Evolutionary conservation across 2,113 vertebrate genomes (phyloP).

Genomic region (Dolichotis patagonum): DNA sequence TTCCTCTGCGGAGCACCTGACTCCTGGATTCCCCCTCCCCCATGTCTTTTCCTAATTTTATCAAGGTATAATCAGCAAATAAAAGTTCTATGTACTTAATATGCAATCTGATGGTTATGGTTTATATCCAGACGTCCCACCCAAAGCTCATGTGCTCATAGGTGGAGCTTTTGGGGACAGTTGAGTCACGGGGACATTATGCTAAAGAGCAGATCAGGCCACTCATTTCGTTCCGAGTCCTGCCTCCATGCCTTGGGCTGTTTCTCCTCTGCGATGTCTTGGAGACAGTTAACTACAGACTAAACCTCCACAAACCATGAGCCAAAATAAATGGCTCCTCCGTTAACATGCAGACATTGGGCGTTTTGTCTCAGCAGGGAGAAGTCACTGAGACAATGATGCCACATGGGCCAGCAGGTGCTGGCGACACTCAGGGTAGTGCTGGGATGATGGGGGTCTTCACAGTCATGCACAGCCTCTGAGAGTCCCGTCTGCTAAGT

Average conservation of each 20-base stretch:
- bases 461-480: too few relatives aligned
- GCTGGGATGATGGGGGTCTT: too few relatives aligned
- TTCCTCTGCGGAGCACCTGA: background rate
- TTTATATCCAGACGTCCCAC: background rate
- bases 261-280: background rate
- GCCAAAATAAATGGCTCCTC: background rate
- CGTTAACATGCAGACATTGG: background rate
- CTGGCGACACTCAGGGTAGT: too few relatives aligned
- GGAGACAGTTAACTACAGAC: background rate
- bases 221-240: background rate
- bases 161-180: background rate
- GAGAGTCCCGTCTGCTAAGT: too few relatives aligned
- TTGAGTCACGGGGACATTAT: fast-evolving
- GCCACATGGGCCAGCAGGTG: too few relatives aligned
- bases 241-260: background rate
- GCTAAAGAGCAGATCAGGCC: background rate
- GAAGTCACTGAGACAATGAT: background rate
- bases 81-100: background rate
- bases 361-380: background rate
- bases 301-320: background rate
- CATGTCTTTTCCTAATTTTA: background rate
- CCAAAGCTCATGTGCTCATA: background rate
- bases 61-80: background rate
- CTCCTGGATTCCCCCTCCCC: background rate
- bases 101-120: too few relatives aligned